Base-by-base conservation (phyloP, 1,140 invertebrate genomes). In the Parapsyche elsis region DNA sequence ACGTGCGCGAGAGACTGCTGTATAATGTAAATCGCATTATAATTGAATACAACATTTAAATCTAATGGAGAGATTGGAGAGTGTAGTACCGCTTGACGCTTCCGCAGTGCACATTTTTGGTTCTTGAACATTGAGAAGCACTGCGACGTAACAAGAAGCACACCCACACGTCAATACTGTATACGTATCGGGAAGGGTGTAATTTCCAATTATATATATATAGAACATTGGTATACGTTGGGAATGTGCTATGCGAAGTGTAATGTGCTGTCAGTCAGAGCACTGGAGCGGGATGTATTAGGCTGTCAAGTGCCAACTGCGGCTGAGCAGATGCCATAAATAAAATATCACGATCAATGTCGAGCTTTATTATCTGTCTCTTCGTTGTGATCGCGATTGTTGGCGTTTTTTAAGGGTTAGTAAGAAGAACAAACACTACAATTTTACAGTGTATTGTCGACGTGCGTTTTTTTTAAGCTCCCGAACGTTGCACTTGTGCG, bases 251-350 rank as follows among this genome's bases (percentile, higher is more conserved):
- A 76, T 49, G 26, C 74, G 53, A 76, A 59, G 74, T 38, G 74
- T 76, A 76, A 76, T 61, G 49, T 76, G 53, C 74, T 76, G 74
- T 76, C 74, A 76, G 53, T 76, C 74, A 76, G 53, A 61, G 74
- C 74, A 61, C 49, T 61, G 49, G 19, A 76, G 74, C 74, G 74
- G 74, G 49, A 75, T 75, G 53, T 76, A 76, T 76, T 76, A 61
- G 49, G 21, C 74, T 76, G 74, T 76, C 74, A 61, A 76, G 71
- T 75, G 53, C 30, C 74, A 23, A 59, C 57, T 59, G 49, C 19
- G 23, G 49, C 30, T 21, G 14, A 76, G 26, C 53, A 76, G 74
- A 76, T 44, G 71, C 71, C 45, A 75, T 75, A 75, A 75, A 75
- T 75, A 75, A 75, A 75, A 75, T 75, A 75, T 75, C 71, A 75